These are phyloP conservation scores for human (Homo sapiens) DNA, from an alignment of 2,113 vertebrate genomes.

Conservation along the genomic window GRCh38 chr2:204351501-204352000, in stretches of 20 bases:
- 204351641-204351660: background rate
- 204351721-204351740: background rate
- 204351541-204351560: background rate
- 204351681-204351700: background rate
- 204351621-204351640: background rate
- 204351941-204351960: constrained; percentile 43
- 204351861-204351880: constrained; percentile 28
- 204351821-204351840: background rate
- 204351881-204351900: constrained; percentile 38
- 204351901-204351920: background rate
- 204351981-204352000: constrained; percentile 44
- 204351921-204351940: background rate
- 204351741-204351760: background rate
- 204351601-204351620: background rate
- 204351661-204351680: background rate
- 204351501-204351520: too few species aligned
- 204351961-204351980: background rate
- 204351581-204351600: background rate
- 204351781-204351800: background rate
- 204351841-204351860: background rate
- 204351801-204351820: background rate
- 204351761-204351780: background rate
- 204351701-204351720: background rate
- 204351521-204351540: background rate
- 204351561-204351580: background rate